Evolutionary conservation across 2,888 invertebrate species (phyloP), one percentile per base, ranked within the genome.

Genomic region (Drosophila dives): DNA sequence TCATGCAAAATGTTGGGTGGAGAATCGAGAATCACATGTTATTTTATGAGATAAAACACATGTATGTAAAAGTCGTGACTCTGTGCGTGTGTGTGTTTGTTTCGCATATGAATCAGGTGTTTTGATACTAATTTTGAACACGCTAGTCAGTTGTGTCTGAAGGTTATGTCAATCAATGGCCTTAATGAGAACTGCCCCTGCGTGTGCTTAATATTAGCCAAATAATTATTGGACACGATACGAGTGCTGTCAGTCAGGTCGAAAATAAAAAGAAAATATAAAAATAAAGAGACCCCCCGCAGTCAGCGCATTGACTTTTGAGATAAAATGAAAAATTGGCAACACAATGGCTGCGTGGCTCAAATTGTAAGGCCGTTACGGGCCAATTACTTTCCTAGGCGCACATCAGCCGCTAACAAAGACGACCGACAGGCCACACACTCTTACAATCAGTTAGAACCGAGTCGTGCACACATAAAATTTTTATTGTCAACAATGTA

Each of bases 141-240:
- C 80, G 79, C 65, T 65, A 56, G 67, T 72, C 84, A 84, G 80
- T 82, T 86, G 80, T 80, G 59, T 77, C 64, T 70, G 53, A 81
- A 81, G 84, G 86, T 84, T 80, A 86, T 77, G 84, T 71, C 86
- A 86, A 84, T 86, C 84, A 84, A 76, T 65, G 66, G 54, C 84
- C 70, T 68, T 76, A 84, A 75, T 86, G 80, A 82, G 82, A 72
- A 59, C 72, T 77, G 74, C 82, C 73, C 75, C 73, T 78, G 87
- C 82, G 84, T 84, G 84, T 60, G 74, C 73, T 78, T 82, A 84
- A 86, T 80, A 86, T 85, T 87, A 82, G 87, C 78, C 68, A 80
- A 76, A 85, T 80, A 84, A 85, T 85, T 85, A 76, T 75, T 76
- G 32, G 80, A 75, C 82, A 80, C 69, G 68, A 76, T 62, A 74